Base-by-base conservation (phyloP, 2,888 invertebrate species). In the Andricus quercusramuli region DNA sequence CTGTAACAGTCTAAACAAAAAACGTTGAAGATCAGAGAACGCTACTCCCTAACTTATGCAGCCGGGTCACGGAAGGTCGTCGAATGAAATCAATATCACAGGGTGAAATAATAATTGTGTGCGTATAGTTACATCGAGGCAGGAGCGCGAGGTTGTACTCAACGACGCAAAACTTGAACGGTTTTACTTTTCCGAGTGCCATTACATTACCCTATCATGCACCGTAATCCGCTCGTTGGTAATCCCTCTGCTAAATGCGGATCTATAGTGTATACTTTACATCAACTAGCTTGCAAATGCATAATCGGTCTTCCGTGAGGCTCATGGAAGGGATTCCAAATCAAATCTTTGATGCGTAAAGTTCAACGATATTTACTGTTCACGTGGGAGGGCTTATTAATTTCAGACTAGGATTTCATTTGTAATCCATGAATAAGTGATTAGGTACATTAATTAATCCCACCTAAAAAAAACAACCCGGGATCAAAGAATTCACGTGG, bases 11-110 rank as follows among this genome's bases (percentile, higher is more conserved):
- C 56, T 56, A 9, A 56, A 29, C 15, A 25, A 25, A 25, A 25
- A 47, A 47, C 25, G 25, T 47, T 68, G 3, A 84, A 85, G 87
- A 89, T 89, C 87, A 86, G 83, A 77, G 80, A 81, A 82, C 81
- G 83, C 78, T 83, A 87, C 83, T 84, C 81, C 80, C 83, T 85
- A 86, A 90, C 87, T 90, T 90, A 88, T 89, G 86, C 83, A 87
- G 87, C 74, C 88, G 86, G 89, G 90, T 90, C 90, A 90, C 89
- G 88, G 81, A 85, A 89, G 90, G 89, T 89, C 88, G 86, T 86
- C 86, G 86, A 88, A 85, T 84, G 86, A 82, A 90, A 90, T 90
- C 90, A 87, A 90, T 90, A 90, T 89, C 47, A 17, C 85, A 85
- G 85, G 81, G 79, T 83, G 82, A 87, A 87, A 87, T 87, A 87